A percentile compares a stretch with the other conserved stretches of the same genome.
Conservation (phyloP, 2,888 invertebrate genomes). For the Frankliniella fusca region DNA sequence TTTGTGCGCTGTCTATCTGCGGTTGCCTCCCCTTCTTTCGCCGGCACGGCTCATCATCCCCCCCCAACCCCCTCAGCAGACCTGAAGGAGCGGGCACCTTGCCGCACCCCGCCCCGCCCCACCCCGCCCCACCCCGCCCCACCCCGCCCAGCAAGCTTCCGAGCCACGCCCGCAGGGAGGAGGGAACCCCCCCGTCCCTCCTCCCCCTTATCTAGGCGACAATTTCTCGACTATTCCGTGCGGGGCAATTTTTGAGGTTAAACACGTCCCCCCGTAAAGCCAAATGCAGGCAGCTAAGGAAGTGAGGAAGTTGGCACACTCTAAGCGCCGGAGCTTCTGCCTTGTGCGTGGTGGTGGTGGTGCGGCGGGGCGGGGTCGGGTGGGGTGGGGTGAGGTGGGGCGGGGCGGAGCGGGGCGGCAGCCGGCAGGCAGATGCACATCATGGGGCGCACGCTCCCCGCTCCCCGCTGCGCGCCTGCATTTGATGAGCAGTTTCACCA, state of each 20-base stretch:
- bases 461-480: no score
- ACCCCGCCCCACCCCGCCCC: not conserved
- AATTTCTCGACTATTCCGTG: slow-evolving; percentile 16
- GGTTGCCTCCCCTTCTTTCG: not conserved
- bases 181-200: not conserved
- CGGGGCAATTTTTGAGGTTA: slow-evolving; percentile 26
- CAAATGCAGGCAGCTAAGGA: slow-evolving; percentile 15
- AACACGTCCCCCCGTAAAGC: slow-evolving; percentile 21
- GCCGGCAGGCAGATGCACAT: no score
- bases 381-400: not conserved
- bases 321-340: not conserved
- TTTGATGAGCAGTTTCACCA: no score
- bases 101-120: not conserved
- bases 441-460: no score
- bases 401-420: not conserved
- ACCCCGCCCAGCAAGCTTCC: no score
- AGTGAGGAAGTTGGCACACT: slow-evolving; percentile 26
- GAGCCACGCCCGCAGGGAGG: no score
- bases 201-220: slow-evolving; percentile 17
- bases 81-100: not conserved
- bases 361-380: not conserved
- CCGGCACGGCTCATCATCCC: not conserved
- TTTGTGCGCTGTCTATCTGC: no score
- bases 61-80: no score
- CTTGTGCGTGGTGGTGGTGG: not conserved